These are phyloP conservation scores for Cheilosia vernalis DNA, from an alignment of 2,888 invertebrate species.

Conservation along the genomic window DNA sequence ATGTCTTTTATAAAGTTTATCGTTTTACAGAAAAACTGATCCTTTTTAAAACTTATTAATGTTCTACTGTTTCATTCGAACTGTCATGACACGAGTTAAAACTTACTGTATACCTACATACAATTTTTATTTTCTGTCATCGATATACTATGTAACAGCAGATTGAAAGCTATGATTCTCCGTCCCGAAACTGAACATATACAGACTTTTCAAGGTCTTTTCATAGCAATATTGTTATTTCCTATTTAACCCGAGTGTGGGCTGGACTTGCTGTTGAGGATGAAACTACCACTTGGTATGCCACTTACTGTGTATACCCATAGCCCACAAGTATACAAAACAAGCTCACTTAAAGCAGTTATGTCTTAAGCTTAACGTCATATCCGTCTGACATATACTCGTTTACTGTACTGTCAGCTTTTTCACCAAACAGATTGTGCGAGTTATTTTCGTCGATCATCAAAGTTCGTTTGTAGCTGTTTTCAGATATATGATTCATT, in stretches of 20 bases:
- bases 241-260: neutral
- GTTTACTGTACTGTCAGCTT: neutral
- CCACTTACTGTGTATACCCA: neutral
- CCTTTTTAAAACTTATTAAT: too few species aligned
- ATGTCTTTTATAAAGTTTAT: too few species aligned
- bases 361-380: neutral
- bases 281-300: neutral
- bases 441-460: neutral
- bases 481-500: neutral
- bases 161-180: neutral
- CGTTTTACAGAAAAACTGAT: too few species aligned
- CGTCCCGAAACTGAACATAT: neutral
- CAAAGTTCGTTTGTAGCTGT: neutral
- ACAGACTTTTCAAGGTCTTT: neutral
- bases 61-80: too few species aligned
- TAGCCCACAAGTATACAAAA: neutral
- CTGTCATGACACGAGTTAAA: too few species aligned
- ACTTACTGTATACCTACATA: too few species aligned
- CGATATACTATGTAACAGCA: neutral
- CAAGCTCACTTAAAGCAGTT: neutral
- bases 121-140: too few species aligned
- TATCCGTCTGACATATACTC: neutral
- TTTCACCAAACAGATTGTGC: neutral
- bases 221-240: neutral
- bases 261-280: neutral